Base-by-base conservation (phyloP, 2,113 vertebrate genomes). In the Amphiprion percula region DNA sequence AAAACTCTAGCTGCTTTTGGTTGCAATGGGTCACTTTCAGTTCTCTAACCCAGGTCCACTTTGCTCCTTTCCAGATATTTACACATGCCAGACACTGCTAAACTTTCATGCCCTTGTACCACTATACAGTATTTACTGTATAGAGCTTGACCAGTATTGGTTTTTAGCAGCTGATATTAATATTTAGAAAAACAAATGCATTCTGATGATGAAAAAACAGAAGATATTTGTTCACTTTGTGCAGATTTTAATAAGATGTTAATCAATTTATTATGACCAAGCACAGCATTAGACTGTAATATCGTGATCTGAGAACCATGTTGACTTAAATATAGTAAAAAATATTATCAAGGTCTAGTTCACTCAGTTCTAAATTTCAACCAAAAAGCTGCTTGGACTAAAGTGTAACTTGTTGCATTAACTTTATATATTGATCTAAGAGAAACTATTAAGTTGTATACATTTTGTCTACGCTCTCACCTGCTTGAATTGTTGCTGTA, bases 51-150 rank as follows among this genome's bases (percentile, higher is more conserved):
- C 39, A 37, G 37, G 15, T 59, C 58, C 50, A 65, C 52, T 26
- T 47, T 55, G 6, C 28, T 60, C 46, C 26, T 16, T 23, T 7
- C 8, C 5, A 3, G 4, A 24, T 1, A 19, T 49, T 74, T 33
- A 28, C 17, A 26, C 21, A 44, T 16, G 24, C 12, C 17, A 39
- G 44, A 65, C 37, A 33, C 6, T 50, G 41, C 54, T 49, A 1
- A 68, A 23, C 28, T 55, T 11, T 52, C 15, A 37, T 74, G 63
- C 73, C 68, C 19, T 16, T 68, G 62, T 24, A 55, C 49, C 21
- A 8, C 12, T 26, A 9, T 33, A 37, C 46, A 37, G 33, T 37
- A 37, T 10, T 33, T 15, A 9, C 24, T 10, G 11, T 14, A 16
- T 11, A 9, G 7, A 82, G 33, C 62, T 49, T 44, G 1, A 26